phyloP scores from a whole-genome alignment of 2,797 vertebrate genomes.

The Parotocinclus haroldoi region DNA sequence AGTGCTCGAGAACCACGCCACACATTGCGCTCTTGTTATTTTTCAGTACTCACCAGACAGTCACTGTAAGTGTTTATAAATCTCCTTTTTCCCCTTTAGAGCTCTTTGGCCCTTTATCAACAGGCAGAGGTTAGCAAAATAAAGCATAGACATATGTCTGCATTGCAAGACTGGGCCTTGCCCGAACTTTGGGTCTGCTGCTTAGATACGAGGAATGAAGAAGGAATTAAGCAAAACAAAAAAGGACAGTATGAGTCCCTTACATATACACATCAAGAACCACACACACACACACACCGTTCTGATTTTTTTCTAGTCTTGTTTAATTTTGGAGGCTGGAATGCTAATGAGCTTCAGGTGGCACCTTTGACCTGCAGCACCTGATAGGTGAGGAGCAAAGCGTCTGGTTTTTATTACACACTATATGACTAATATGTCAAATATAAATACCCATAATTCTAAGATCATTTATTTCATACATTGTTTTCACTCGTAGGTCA shows the following conservation, averaged over 20 bases:
- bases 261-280: slow-evolving; percentile 24
- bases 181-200: slow-evolving; percentile 57
- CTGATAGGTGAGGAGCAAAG: slow-evolving; percentile 70
- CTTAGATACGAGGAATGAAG: slow-evolving; percentile 52
- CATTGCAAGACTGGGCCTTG: slow-evolving; percentile 65
- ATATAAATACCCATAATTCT: slow-evolving; percentile 2
- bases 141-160: slow-evolving; percentile 70
- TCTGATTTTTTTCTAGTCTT: slow-evolving; percentile 34
- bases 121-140: slow-evolving; percentile 61
- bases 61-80: slow-evolving; percentile 54
- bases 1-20: slow-evolving; percentile 32
- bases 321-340: slow-evolving; percentile 56
- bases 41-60: slow-evolving; percentile 57
- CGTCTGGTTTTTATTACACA: slow-evolving; percentile 49
- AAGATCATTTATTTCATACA: not conserved
- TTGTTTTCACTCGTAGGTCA: no score
- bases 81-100: slow-evolving; percentile 45
- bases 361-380: slow-evolving; percentile 65
- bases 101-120: slow-evolving; percentile 63
- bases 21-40: slow-evolving; percentile 62
- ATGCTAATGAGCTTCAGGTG: slow-evolving; percentile 72
- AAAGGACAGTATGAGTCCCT: slow-evolving; percentile 35
- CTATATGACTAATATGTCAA: not conserved
- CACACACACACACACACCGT: slow-evolving; percentile 29
- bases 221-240: slow-evolving; percentile 50